A percentile compares a stretch with the other conserved stretches of the same genome.
Evolutionary conservation across 2,888 invertebrate genomes (phyloP).

Genomic region (Lithosia quadra): DNA sequence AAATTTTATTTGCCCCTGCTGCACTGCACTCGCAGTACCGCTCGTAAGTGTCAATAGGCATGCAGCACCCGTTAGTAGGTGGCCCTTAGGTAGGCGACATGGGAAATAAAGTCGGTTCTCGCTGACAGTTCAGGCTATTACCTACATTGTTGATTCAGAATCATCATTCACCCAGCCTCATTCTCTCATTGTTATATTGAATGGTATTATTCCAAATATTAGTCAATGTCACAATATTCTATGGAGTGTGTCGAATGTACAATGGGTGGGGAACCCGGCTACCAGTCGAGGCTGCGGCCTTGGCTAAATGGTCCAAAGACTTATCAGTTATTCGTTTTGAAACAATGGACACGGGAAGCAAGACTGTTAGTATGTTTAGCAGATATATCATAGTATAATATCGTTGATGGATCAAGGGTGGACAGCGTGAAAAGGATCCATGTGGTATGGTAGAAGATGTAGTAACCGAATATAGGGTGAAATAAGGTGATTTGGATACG

Average conservation of each 20-base stretch:
- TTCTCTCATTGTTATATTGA: conserved; percentile 12
- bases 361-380: neutral
- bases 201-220: conserved; percentile 30
- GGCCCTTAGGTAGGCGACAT: neutral
- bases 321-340: conserved; percentile 34
- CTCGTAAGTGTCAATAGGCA: too few relatives aligned
- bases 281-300: conserved; percentile 57
- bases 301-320: conserved; percentile 55
- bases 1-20: too few relatives aligned
- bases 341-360: conserved; percentile 34
- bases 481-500: neutral
- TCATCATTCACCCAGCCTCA: conserved; percentile 4
- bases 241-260: conserved; percentile 55
- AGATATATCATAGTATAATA: neutral
- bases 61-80: neutral
- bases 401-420: neutral
- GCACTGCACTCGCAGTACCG: too few relatives aligned
- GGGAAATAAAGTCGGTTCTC: neutral
- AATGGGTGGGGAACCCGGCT: conserved; percentile 56
- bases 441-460: too few relatives aligned
- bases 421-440: neutral
- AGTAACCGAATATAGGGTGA: neutral
- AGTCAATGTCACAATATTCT: conserved; percentile 42
- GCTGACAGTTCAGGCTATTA: neutral
- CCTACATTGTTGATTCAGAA: neutral